Evolutionary conservation across 2,113 vertebrate genomes (phyloP), one percentile per base, ranked within the genome.

Genomic region (Sinocyclocheilus rhinocerous): DNA sequence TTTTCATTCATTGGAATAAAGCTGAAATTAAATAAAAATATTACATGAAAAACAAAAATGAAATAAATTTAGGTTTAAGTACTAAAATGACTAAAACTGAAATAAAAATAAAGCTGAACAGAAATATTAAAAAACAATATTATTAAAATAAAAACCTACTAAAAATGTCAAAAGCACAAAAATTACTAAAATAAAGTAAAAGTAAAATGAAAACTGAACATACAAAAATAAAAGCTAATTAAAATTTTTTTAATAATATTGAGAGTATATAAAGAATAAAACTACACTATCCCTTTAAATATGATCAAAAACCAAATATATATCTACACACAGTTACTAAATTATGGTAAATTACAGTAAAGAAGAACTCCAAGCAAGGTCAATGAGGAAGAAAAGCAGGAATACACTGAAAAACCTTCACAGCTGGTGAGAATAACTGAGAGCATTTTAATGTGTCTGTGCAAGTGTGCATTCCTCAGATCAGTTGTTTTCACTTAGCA

Each of bases 341-440:
- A 42, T 42, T 42, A 45, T 18, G 16, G 3, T 33, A 69, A 69
- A 33, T 69, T 69, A 36, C 29, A 20, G 3, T 70, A 70, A 36
- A 36, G 3, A 1, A 65, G 8, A 48, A 81, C 11, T 65, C 22
- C 8, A 16, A 65, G 59, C 16, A 70, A 70, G 33, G 8, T 70
- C 18, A 59, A 8, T 57, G 55, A 48, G 22, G 36, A 57, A 29
- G 57, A 63, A 20, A 79, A 55, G 26, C 24, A 10, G 1, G 36
- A 65, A 39, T 67, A 13, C 22, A 61, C 2, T 73, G 7, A 36
- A 33, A 77, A 82, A 39, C 20, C 18, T 70, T 20, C 8, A 87
- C 86, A 88, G 24, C 69, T 77, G 75, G 75, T n/a, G 82, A 48
- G 39, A 63, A 87, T 81, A 20, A 81, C 75, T 63, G 29, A 69